phyloP scores from a whole-genome alignment of 2,113 vertebrate genomes.

The Tenrec ecaudatus region DNA sequence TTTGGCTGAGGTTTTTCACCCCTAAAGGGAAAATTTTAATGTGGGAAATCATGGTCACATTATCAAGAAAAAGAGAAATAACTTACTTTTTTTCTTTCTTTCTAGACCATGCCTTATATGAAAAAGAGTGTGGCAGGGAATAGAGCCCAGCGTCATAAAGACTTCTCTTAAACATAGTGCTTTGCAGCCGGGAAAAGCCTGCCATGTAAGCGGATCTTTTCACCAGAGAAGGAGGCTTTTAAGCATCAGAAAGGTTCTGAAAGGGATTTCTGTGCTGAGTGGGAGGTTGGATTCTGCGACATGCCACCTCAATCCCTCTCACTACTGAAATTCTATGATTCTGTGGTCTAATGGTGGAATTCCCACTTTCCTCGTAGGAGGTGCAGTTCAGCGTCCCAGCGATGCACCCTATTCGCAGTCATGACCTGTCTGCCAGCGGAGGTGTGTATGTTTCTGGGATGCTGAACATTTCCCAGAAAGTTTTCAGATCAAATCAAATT shows the following conservation, averaged over 20 bases:
- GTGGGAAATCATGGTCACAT: background rate
- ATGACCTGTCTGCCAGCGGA: background rate
- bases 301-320: background rate
- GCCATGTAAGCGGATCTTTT: background rate
- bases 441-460: background rate
- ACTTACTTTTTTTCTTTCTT: background rate
- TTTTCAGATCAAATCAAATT: background rate
- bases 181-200: background rate
- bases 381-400: background rate
- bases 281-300: background rate
- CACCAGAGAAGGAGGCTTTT: background rate
- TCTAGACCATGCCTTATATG: background rate
- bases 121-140: background rate
- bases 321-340: background rate
- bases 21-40: background rate
- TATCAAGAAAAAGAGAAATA: slow-evolving; percentile 34
- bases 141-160: slow-evolving; percentile 13
- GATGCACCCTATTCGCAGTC: background rate
- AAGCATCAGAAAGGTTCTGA: slow-evolving; percentile 7
- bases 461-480: background rate
- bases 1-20: too few species aligned
- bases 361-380: background rate
- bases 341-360: background rate
- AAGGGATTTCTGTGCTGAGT: background rate
- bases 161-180: slow-evolving; percentile 4